Conservation (phyloP, 2,113 vertebrate species). For the Carassius carassius region DNA sequence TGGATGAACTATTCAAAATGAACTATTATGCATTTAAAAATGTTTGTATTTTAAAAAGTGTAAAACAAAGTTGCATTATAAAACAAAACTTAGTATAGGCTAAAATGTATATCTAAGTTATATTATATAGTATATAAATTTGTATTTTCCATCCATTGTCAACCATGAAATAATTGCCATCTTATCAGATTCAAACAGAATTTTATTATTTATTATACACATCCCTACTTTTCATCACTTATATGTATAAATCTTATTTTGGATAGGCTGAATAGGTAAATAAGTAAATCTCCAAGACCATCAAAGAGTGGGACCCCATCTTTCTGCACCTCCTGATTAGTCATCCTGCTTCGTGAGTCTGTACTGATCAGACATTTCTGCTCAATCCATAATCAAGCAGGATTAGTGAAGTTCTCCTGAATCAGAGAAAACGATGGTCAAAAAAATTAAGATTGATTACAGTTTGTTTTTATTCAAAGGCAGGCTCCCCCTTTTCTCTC, state of each 20-base stretch:
- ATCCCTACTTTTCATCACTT: background rate
- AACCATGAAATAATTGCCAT: background rate
- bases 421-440: slow-evolving; percentile 25
- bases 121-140: too few species aligned
- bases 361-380: slow-evolving; percentile 23
- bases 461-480: slow-evolving; percentile 39
- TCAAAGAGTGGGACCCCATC: background rate
- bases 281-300: background rate
- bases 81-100: too few species aligned
- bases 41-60: too few species aligned
- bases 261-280: background rate
- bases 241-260: background rate
- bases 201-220: background rate
- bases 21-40: too few species aligned
- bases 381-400: slow-evolving; percentile 21
- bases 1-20: too few species aligned
- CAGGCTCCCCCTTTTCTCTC: background rate
- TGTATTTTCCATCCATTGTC: background rate
- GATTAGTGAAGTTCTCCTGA: slow-evolving; percentile 16
- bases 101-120: too few species aligned
- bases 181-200: background rate
- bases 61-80: too few species aligned
- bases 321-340: slow-evolving; percentile 12
- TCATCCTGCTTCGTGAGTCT: slow-evolving; percentile 6
- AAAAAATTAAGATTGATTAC: slow-evolving; percentile 53